phyloP scores from a whole-genome alignment of 2,888 invertebrate species.

The Tiphia femorata region DNA sequence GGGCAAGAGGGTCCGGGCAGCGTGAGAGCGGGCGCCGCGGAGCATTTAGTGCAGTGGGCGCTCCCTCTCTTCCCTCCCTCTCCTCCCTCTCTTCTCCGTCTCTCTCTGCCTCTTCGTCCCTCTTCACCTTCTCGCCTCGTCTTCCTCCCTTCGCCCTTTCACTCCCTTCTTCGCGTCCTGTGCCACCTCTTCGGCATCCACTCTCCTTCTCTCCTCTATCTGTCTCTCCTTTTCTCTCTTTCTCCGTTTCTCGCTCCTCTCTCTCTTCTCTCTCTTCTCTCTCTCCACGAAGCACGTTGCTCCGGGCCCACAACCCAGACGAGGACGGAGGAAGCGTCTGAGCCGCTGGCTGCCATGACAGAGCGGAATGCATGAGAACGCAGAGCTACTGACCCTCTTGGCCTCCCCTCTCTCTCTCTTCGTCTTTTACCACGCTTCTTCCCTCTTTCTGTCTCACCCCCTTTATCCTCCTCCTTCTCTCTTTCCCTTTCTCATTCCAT shows the following conservation, averaged over 20 bases:
- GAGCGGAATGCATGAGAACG: slow-evolving; percentile 68
- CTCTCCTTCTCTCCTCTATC: slow-evolving; percentile 20
- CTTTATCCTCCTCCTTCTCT: slow-evolving; percentile 6
- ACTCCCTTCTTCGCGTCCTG: not conserved
- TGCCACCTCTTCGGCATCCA: slow-evolving; percentile 5
- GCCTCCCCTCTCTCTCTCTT: slow-evolving; percentile 11
- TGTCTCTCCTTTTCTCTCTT: slow-evolving; percentile 16
- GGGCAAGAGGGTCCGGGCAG: slow-evolving; percentile 42
- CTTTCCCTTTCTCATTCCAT: slow-evolving; percentile 8
- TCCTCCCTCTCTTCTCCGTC: slow-evolving; percentile 18
- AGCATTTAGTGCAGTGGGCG: slow-evolving; percentile 60
- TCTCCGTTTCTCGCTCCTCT: slow-evolving; percentile 4
- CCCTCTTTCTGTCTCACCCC: slow-evolving; percentile 31
- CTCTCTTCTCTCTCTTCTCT: slow-evolving; percentile 21
- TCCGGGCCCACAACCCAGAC: slow-evolving; percentile 48
- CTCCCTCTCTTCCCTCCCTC: slow-evolving; percentile 36
- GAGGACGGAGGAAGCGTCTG: slow-evolving; percentile 50
- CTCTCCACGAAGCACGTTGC: slow-evolving; percentile 42
- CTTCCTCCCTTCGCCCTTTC: slow-evolving; percentile 14
- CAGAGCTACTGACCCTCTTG: slow-evolving; percentile 64
- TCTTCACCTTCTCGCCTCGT: slow-evolving; percentile 7
- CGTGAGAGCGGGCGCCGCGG: slow-evolving; percentile 55
- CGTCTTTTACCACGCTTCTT: slow-evolving; percentile 24
- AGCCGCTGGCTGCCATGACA: slow-evolving; percentile 63
- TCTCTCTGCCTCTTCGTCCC: slow-evolving; percentile 22